These are phyloP conservation scores for Coendou prehensilis DNA, from an alignment of 2,797 vertebrate genomes.

Conservation along the genomic window DNA sequence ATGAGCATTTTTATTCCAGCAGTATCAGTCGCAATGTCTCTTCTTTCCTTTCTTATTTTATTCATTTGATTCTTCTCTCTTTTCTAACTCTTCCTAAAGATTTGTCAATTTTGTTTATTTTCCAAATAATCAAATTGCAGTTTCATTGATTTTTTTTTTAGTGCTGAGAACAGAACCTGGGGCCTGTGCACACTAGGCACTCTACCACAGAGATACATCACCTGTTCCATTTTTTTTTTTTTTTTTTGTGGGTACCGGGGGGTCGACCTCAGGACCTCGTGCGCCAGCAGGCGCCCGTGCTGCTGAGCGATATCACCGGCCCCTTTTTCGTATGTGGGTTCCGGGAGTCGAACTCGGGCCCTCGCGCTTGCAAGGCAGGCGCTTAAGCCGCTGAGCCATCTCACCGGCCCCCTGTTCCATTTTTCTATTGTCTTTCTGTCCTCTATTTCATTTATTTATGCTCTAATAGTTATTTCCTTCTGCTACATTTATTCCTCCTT, in stretches of 20 bases:
- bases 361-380: too few relatives aligned
- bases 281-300: too few relatives aligned
- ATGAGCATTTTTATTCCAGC: background rate
- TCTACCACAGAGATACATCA: too few relatives aligned
- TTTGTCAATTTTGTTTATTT: background rate
- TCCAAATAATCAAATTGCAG: background rate
- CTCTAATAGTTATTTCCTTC: background rate
- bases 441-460: background rate
- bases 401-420: background rate
- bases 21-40: background rate
- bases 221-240: background rate
- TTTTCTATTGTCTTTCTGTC: background rate
- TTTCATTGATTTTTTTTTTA: background rate
- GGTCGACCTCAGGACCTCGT: too few relatives aligned
- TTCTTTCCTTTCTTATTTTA: background rate
- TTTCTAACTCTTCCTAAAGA: background rate
- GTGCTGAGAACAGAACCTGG: background rate
- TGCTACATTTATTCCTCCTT: background rate
- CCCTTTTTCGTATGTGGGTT: too few relatives aligned
- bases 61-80: background rate
- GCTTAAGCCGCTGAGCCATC: too few relatives aligned
- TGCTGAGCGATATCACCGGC: too few relatives aligned
- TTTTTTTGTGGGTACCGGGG: too few relatives aligned
- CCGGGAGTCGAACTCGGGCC: too few relatives aligned
- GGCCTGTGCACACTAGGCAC: background rate